Base-by-base conservation (phyloP, 2,888 invertebrate species). In the Criorhina ranunculi region DNA sequence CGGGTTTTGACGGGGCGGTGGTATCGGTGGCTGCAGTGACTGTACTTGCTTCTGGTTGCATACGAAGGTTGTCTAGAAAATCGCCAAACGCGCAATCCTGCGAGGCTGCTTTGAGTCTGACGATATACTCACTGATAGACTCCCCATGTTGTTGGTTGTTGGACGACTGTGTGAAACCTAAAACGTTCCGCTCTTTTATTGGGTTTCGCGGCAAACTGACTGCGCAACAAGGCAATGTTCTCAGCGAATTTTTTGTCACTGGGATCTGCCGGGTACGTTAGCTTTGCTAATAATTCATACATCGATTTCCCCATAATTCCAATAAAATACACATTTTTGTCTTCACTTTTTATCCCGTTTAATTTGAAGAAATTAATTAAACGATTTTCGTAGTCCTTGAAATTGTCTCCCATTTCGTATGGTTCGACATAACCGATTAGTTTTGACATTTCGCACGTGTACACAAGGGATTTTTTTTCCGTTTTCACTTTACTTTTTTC, bases 381-480 rank as follows among this genome's bases (percentile, higher is more conserved):
- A 5, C 15, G 53, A 33, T 53, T 53, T 53, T 53, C 53, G 9
- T 53, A 53, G 15, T 53, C 31, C 9, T 31, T 53, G 5, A 53
- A 33, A 31, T 31, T 53, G 19, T 55, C 55, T 7, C 55, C 35
- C 11, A 11, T 15, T 35, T 55, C 35, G 19, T 35, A 55, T 35
- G 55, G 35, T 17, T 55, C 55, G 11, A 55, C 11, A 9, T 55
- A 35, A 17, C 19, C 35, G 17, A 55, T 35, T 5, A 55, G 17
- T 35, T 55, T 55, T 29, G 29, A 49, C 55, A 55, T 35, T 35
- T 55, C 33, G n/a, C n/a, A n/a, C n/a, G n/a, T n/a, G n/a, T n/a
- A n/a, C n/a, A n/a, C n/a, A n/a, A n/a, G n/a, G n/a, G n/a, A n/a
- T n/a, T n/a, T n/a, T n/a, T n/a, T n/a, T n/a, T n/a, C n/a, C n/a